Evolutionary conservation across 2,888 invertebrate species (phyloP).

Genomic region (Gerris lacustris): DNA sequence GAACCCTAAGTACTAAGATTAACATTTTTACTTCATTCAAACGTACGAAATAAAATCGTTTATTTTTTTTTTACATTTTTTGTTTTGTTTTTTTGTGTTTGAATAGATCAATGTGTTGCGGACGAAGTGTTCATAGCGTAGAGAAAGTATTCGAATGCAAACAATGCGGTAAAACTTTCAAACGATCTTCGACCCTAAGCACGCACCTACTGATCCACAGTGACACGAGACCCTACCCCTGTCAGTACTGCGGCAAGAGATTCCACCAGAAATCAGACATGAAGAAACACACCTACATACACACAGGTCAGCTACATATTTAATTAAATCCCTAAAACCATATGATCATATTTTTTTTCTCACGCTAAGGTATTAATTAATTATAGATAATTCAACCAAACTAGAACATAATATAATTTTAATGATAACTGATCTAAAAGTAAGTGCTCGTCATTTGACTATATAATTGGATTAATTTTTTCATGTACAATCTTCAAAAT

Average conservation of each 20-base stretch:
- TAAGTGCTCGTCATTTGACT: too few species aligned
- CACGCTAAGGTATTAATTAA: too few species aligned
- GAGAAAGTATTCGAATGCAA: conserved; percentile 91
- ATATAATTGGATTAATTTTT: too few species aligned
- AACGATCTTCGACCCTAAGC: conserved; percentile 88
- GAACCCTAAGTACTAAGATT: too few species aligned
- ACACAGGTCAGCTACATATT: conserved; percentile 56
- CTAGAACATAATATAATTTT: too few species aligned
- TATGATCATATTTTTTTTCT: too few species aligned
- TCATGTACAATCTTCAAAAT: too few species aligned
- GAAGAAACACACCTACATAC: conserved; percentile 98
- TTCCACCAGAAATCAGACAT: conserved; percentile 99
- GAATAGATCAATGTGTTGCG: conserved; percentile 33
- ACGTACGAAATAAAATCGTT: too few species aligned
- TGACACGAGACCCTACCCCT: conserved; percentile 92
- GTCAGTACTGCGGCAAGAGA: conserved; percentile 94
- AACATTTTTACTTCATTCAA: too few species aligned
- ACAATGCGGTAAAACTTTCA: conserved; percentile 94
- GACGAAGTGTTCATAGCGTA: conserved; percentile 80
- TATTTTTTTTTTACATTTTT: too few species aligned
- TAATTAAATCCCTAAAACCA: background rate
- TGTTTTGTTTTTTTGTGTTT: conserved; percentile 6
- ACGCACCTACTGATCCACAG: conserved; percentile 96
- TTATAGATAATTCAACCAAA: too few species aligned
- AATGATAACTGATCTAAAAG: too few species aligned